Percentiles rank a stretch among this genome's conserved stretches.
These are phyloP conservation scores for Macroglossus sobrinus DNA, from an alignment of 2,113 vertebrate species.

Conservation along the genomic window DNA sequence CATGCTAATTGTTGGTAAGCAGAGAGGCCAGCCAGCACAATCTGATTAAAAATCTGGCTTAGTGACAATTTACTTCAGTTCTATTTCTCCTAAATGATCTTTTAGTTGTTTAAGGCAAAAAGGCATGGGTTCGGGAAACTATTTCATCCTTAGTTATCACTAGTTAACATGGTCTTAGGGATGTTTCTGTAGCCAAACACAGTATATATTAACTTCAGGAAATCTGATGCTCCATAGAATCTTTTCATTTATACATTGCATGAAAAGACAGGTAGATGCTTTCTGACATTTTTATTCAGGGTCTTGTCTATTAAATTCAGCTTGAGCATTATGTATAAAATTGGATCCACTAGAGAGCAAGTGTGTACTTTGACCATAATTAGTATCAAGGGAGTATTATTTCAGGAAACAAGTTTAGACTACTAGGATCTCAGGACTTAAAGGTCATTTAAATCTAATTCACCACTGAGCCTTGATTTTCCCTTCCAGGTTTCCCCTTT, in stretches of 20 bases:
- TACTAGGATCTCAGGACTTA: background rate
- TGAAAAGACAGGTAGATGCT: background rate
- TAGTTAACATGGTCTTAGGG: background rate
- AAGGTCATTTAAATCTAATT: background rate
- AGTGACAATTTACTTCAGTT: constrained; percentile 4
- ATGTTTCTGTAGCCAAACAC: background rate
- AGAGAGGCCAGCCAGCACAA: background rate
- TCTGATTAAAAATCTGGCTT: background rate
- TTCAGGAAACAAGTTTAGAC: background rate
- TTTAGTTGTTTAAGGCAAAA: background rate
- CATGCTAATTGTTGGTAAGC: background rate
- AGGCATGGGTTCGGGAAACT: background rate
- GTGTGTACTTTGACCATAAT: background rate
- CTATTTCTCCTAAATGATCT: background rate
- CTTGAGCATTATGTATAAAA: background rate
- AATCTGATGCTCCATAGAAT: background rate
- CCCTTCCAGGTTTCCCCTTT: background rate
- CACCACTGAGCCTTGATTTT: background rate
- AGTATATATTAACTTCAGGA: background rate
- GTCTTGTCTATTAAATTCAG: constrained; percentile 21
- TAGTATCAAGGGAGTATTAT: background rate
- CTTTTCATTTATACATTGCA: background rate
- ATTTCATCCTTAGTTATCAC: background rate
- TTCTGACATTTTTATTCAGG: constrained; percentile 26
- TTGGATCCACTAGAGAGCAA: background rate